phyloP scores from a whole-genome alignment of 2,888 invertebrate species.

The Drosophila parthenogenetica region DNA sequence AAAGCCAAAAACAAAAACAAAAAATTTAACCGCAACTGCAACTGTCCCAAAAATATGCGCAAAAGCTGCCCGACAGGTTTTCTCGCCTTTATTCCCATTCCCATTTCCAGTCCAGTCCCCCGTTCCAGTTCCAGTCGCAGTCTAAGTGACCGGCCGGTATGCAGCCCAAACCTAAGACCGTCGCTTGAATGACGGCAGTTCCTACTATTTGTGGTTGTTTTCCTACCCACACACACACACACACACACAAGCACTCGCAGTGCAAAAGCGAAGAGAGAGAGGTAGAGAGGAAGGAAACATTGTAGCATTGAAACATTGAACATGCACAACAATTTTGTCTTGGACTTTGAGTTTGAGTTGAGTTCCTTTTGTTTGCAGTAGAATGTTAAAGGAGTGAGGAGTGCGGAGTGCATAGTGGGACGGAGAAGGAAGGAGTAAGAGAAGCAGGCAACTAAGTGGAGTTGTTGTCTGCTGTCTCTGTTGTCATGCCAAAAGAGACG shows the following conservation, averaged over 20 bases:
- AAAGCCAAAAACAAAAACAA: constrained; percentile 14
- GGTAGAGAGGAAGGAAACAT: constrained; percentile 43
- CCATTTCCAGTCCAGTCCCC: constrained; percentile 18
- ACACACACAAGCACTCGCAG: not conserved
- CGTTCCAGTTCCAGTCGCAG: constrained; percentile 18
- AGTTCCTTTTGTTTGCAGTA: constrained; percentile 63
- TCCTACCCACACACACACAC: constrained; percentile 24
- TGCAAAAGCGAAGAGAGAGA: not conserved
- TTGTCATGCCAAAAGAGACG: constrained; percentile 55
- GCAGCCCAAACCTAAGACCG: constrained; percentile 41
- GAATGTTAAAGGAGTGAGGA: not conserved
- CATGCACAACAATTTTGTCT: constrained; percentile 73
- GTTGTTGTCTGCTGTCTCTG: constrained; percentile 52
- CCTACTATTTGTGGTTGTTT: constrained; percentile 27
- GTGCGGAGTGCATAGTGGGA: too few relatives aligned
- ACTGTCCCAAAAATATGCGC: constrained; percentile 64
- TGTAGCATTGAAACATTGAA: constrained; percentile 58
- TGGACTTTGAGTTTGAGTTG: constrained; percentile 65
- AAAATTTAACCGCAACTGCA: constrained; percentile 23
- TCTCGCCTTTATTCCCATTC: constrained; percentile 43
- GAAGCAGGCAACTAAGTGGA: constrained; percentile 48
- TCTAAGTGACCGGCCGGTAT: constrained; percentile 66
- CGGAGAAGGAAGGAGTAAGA: not conserved
- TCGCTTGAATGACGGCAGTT: constrained; percentile 51
- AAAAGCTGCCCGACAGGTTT: constrained; percentile 73